Conservation (phyloP, 2,113 vertebrate genomes). For the Nestor notabilis region DNA sequence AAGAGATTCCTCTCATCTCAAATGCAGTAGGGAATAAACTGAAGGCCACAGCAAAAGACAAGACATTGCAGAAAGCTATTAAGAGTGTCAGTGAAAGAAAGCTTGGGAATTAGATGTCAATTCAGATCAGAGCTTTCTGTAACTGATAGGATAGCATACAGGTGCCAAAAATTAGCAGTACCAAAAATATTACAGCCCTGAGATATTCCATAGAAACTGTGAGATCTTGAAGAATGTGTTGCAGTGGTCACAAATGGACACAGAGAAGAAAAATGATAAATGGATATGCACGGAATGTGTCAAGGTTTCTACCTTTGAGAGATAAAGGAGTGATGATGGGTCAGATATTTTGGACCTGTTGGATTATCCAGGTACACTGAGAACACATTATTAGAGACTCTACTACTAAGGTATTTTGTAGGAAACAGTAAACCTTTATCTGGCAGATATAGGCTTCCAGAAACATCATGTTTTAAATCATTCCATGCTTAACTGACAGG, state of each 20-base stretch:
- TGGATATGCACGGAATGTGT: background rate
- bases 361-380: background rate
- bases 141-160: fast-evolving
- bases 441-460: background rate
- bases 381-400: background rate
- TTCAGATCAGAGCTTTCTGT: background rate
- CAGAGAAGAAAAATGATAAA: background rate
- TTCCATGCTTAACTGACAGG: background rate
- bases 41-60: background rate
- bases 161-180: background rate
- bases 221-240: background rate
- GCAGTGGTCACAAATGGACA: background rate
- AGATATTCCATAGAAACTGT: background rate
- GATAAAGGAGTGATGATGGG: fast-evolving
- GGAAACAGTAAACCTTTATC: background rate
- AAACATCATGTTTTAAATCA: background rate
- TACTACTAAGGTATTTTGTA: background rate
- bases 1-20: background rate
- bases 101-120: background rate
- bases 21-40: background rate
- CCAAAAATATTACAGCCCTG: background rate
- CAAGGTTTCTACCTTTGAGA: background rate
- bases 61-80: background rate
- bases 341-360: background rate
- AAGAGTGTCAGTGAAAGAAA: background rate